Evolutionary conservation across 2,888 invertebrate species (phyloP).

Genomic region (Papilio elwesi): DNA sequence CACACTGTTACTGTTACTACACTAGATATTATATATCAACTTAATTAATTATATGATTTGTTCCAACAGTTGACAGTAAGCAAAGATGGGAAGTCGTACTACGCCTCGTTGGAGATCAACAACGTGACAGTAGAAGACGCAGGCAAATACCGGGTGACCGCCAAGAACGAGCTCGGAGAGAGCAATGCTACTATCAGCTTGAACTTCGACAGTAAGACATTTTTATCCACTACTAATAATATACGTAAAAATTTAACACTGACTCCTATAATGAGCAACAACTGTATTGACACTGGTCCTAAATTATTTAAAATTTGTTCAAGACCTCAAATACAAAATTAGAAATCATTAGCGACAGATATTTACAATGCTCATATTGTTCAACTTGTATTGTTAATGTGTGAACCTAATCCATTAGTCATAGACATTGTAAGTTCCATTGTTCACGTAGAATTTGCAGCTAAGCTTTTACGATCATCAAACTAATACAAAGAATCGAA

Average conservation of each 20-base stretch:
- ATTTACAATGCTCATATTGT: conserved; percentile 32
- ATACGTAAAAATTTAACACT: background rate
- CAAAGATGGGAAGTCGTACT: conserved; percentile 96
- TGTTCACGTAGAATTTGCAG: conserved; percentile 76
- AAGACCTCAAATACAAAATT: too few species aligned
- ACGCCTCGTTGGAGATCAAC: conserved; percentile 95
- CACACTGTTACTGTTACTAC: too few species aligned
- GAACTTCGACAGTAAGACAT: conserved; percentile 98
- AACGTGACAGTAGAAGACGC: conserved; percentile 98
- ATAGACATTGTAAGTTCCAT: conserved; percentile 57
- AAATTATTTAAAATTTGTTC: too few species aligned
- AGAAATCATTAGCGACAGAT: background rate
- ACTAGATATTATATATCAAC: too few species aligned
- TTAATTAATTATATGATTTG: conserved; percentile 1
- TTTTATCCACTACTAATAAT: conserved; percentile 21
- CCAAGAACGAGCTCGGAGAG: conserved; percentile 98
- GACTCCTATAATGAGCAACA: background rate
- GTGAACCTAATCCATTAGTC: conserved; percentile 68
- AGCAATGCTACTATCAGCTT: conserved; percentile 98
- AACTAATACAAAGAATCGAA: conserved; percentile 69
- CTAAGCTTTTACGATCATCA: conserved; percentile 75
- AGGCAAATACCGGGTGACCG: conserved; percentile 98
- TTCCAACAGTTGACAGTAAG: conserved; percentile 89
- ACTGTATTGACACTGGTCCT: too few species aligned
- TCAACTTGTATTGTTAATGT: conserved; percentile 54